Evolutionary conservation across 2,888 invertebrate genomes (phyloP), one percentile per base, ranked within the genome.

Genomic region (Hololepta plana): DNA sequence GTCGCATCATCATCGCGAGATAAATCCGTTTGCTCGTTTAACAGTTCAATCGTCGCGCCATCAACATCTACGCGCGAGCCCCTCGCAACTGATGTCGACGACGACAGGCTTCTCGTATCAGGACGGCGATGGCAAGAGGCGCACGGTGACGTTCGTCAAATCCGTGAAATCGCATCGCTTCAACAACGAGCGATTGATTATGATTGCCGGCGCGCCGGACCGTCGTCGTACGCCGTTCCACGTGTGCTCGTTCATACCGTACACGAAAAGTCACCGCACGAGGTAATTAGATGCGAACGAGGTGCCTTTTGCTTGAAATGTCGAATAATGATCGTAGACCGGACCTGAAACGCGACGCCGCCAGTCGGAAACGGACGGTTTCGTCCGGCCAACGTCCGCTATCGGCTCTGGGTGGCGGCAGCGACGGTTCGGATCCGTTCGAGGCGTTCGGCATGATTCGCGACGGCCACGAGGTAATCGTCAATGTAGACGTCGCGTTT

Each of bases 201-300:
- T 91, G 54, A 72, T 82, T 19, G 74, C 84, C 26, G 60, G 70
- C 4, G 70, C 71, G 40, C n/a, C n/a, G n/a, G n/a, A n/a, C n/a
- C n/a, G n/a, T n/a, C n/a, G n/a, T n/a, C 73, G 74, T 42, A 71
- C 74, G 30, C 90, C 91, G 16, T 77, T 88, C 57, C 64, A 79
- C 39, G 64, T 91, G 33, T 90, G 80, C 51, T 90, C 90, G 19
- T 71, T 81, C 28, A 68, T 91, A 46, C 85, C 90, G 16, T 88
- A 84, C 49, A 73, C 67, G 30, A 55, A 51, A 32, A 44, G 38
- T 22, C 38, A 38, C 15, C 42, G 43, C 33, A 42, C 38, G 33
- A 39, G 36, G 38, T 36, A 30, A 15, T 22, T 12, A 10, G 22
- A 9, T 6, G 9, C 7, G 7, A 21, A 21, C 6, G 7, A 9